Conservation (phyloP, 92 coral and sea anemone genomes). For the Umimayanthus kanabou region DNA sequence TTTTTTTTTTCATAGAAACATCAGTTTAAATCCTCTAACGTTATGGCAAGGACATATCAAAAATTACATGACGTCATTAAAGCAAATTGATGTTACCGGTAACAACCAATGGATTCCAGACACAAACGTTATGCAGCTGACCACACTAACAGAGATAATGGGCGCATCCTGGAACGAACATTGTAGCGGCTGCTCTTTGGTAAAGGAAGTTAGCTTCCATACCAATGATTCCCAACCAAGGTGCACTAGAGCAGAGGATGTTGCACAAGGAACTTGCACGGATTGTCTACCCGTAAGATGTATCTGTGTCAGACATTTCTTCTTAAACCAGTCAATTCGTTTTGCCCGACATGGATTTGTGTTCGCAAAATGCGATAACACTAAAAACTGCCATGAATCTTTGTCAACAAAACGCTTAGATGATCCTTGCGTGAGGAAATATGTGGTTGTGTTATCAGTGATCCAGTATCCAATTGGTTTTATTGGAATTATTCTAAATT, state of each 20-base stretch:
- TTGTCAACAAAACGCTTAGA: not conserved
- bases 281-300: constrained; percentile 29
- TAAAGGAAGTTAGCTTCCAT: constrained; percentile 10
- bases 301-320: not conserved
- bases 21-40: constrained; percentile 43
- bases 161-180: constrained; percentile 62
- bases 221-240: not conserved
- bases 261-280: constrained; percentile 25
- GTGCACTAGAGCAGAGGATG: not conserved
- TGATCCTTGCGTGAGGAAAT: constrained; percentile 26
- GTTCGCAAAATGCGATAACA: constrained; percentile 16
- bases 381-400: not conserved
- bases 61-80: constrained; percentile 47
- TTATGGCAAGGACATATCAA: constrained; percentile 50
- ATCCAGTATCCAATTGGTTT: constrained; percentile 30
- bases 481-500: not conserved
- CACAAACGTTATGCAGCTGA: constrained; percentile 40
- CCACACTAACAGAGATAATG: constrained; percentile 45
- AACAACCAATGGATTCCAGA: constrained; percentile 49
- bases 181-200: constrained; percentile 30
- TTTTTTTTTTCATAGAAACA: constrained; percentile 30
- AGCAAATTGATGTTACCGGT: constrained; percentile 46
- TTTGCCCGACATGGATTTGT: constrained; percentile 30
- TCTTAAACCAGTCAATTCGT: not conserved
- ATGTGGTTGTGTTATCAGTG: not conserved